These are phyloP conservation scores for Arge pagana DNA, from an alignment of 2,888 invertebrate species.

Conservation along the genomic window DNA sequence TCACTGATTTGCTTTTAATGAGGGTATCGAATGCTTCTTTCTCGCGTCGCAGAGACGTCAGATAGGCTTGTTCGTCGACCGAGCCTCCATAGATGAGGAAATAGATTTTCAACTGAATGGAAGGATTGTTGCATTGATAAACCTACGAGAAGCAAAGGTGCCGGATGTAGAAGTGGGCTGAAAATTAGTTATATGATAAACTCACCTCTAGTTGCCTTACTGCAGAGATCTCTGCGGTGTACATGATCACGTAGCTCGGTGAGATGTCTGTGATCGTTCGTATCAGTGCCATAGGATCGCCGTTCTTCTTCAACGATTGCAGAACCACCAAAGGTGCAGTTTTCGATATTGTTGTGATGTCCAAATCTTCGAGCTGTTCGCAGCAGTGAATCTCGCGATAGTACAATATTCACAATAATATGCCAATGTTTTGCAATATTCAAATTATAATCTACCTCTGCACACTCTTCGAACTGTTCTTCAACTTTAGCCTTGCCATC, in stretches of 20 bases:
- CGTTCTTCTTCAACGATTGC: constrained; percentile 77
- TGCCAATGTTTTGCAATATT: constrained; percentile 26
- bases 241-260: constrained; percentile 87
- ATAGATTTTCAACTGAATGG: constrained; percentile 72
- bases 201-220: constrained; percentile 86
- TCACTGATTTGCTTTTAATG: constrained; percentile 89
- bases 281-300: constrained; percentile 74
- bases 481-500: constrained; percentile 29
- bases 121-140: constrained; percentile 63
- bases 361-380: constrained; percentile 67
- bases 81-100: constrained; percentile 90
- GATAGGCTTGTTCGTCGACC: constrained; percentile 95
- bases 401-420: constrained; percentile 29
- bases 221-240: constrained; percentile 85
- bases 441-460: constrained; percentile 39
- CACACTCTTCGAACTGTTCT: constrained; percentile 48
- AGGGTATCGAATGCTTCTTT: constrained; percentile 93
- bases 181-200: constrained; percentile 10
- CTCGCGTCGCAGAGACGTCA: constrained; percentile 87
- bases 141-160: constrained; percentile 58
- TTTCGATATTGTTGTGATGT: constrained; percentile 67
- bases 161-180: constrained; percentile 1
- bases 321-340: constrained; percentile 74
- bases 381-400: background rate
- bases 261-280: constrained; percentile 68